Conservation (phyloP, 2,113 vertebrate species). For the Arvicanthis niloticus region DNA sequence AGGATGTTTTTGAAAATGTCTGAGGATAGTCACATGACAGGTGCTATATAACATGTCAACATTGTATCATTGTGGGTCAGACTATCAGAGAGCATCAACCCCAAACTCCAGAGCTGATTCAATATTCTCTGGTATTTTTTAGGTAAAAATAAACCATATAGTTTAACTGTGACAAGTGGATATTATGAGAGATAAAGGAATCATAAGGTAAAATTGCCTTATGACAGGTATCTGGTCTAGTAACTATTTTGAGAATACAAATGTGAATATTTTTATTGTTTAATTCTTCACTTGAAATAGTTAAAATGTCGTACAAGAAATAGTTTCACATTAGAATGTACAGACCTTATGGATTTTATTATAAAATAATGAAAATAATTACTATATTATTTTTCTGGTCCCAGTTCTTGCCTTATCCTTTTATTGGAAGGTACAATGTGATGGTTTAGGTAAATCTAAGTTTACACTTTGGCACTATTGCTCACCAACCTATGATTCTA, state of each 20-base stretch:
- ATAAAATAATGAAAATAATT: slow-evolving; percentile 58
- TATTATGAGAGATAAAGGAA: slow-evolving; percentile 10
- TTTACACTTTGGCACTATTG: neutral
- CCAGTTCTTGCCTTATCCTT: neutral
- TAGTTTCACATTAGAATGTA: neutral
- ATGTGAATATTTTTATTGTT: neutral
- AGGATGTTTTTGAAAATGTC: slow-evolving; percentile 34
- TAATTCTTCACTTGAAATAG: slow-evolving; percentile 34
- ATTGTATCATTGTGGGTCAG: slow-evolving; percentile 5
- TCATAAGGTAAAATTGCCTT: neutral
- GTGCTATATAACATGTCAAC: neutral
- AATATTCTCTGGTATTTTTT: slow-evolving; percentile 10
- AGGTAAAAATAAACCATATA: slow-evolving; percentile 18
- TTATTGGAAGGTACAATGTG: neutral
- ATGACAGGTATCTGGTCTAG: neutral
- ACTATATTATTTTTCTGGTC: too few relatives aligned
- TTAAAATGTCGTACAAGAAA: slow-evolving; percentile 18
- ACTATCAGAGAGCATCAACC: slow-evolving; percentile 2
- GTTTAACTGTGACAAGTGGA: neutral
- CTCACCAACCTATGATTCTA: neutral
- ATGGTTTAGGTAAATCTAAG: neutral
- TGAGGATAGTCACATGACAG: neutral
- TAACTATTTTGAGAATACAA: slow-evolving; percentile 44
- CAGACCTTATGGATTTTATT: neutral
- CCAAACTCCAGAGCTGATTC: slow-evolving; percentile 7